phyloP scores from a whole-genome alignment of 2,113 vertebrate species.

The Carlito syrichta region DNA sequence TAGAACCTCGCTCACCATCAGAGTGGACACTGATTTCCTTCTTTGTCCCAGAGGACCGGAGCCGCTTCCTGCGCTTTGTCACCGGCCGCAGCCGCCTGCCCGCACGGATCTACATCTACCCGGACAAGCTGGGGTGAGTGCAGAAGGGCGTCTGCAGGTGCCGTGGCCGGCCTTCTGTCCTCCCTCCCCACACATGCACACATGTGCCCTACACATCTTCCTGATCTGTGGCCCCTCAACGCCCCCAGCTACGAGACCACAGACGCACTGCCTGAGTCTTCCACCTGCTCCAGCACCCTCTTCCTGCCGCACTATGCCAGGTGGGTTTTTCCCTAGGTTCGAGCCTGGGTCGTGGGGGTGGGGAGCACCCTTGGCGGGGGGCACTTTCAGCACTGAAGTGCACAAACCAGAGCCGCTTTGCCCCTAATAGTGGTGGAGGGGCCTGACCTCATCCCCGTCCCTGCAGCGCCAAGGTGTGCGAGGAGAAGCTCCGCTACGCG shows the following conservation, averaged over 20 bases:
- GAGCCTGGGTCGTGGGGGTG: not conserved
- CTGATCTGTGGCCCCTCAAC: conserved; percentile 51
- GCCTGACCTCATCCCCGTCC: not conserved
- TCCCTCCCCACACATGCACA: not conserved
- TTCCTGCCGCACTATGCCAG: conserved; percentile 96
- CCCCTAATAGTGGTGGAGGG: no score
- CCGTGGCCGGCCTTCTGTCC: not conserved
- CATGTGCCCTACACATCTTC: not conserved
- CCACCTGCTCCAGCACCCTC: conserved; percentile 96
- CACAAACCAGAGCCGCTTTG: not conserved
- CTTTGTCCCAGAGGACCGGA: conserved; percentile 92
- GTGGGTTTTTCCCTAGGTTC: conserved; percentile 77
- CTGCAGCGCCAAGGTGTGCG: conserved; percentile 93
- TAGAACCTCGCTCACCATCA: not conserved
- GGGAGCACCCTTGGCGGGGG: not conserved
- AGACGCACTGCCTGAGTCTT: conserved; percentile 95
- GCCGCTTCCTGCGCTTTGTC: conserved; percentile 97
- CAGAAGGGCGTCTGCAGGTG: not conserved
- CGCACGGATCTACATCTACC: conserved; percentile 95
- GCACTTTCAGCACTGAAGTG: not conserved
- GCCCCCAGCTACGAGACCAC: conserved; percentile 91
- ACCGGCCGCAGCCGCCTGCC: conserved; percentile 97
- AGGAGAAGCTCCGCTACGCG: conserved; percentile 97
- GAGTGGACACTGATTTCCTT: not conserved
- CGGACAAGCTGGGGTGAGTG: conserved; percentile 95